Conservation (phyloP, 2,797 vertebrate genomes). For the Masticophis lateralis region DNA sequence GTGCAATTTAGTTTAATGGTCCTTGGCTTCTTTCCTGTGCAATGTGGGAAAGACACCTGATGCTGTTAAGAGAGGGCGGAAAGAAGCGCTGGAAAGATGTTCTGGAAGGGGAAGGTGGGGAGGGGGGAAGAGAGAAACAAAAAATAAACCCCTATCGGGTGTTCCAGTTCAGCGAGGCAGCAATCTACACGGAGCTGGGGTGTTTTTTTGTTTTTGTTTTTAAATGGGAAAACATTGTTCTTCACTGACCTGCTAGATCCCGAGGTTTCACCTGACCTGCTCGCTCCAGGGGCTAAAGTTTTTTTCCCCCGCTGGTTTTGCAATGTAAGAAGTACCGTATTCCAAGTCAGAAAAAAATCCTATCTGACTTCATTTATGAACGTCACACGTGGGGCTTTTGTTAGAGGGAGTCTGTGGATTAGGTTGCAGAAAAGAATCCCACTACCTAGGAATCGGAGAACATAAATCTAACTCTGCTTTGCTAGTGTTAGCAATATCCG, state of each 20-base stretch:
- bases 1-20: background rate
- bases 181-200: background rate
- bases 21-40: background rate
- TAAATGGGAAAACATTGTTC: background rate
- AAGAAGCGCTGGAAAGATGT: background rate
- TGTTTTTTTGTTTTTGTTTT: background rate
- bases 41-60: background rate
- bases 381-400: background rate
- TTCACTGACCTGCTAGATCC: background rate
- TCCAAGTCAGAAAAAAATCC: background rate
- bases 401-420: background rate
- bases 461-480: background rate
- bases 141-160: background rate
- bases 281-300: conserved; percentile 7
- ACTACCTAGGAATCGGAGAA: background rate
- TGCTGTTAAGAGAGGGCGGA: background rate
- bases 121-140: background rate
- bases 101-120: background rate
- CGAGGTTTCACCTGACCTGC: background rate
- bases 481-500: background rate
- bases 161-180: background rate
- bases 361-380: background rate
- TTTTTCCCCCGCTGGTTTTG: background rate
- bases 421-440: background rate
- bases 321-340: background rate